phyloP scores from a whole-genome alignment of 1,140 invertebrate genomes.

The Gonioctena quinquepunctata region DNA sequence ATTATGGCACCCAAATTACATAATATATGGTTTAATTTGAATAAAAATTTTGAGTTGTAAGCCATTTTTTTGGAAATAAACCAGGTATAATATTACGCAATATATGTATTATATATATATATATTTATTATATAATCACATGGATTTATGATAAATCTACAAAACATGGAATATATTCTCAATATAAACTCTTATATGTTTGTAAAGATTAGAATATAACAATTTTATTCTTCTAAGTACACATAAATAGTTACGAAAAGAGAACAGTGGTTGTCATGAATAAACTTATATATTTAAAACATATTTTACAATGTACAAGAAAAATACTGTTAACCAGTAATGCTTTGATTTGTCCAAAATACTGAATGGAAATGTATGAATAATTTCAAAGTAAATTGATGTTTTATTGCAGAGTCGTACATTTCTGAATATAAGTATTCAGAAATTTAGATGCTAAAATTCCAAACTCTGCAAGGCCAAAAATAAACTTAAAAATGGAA shows the following conservation, averaged over 20 bases:
- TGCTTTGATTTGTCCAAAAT: constrained; percentile 16
- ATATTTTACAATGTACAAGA: constrained; percentile 13
- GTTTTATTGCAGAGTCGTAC: no score
- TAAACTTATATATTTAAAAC: constrained; percentile 1
- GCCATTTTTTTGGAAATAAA: no score
- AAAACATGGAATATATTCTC: constrained; percentile 54
- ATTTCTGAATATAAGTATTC: no score
- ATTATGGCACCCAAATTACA: no score
- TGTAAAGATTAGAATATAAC: constrained; percentile 54
- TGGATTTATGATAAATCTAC: constrained; percentile 50
- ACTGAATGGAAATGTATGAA: no score
- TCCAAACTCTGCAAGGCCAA: no score
- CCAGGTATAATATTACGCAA: neutral
- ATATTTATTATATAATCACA: constrained; percentile 42
- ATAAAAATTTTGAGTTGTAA: no score
- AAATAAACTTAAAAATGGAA: no score
- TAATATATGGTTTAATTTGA: no score
- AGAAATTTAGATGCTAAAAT: no score
- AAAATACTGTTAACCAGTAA: constrained; percentile 15
- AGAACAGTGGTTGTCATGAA: neutral
- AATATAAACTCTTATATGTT: constrained; percentile 55
- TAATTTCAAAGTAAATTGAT: neutral
- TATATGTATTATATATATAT: constrained; percentile 9
- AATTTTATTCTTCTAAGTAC: constrained; percentile 53
- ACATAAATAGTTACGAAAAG: constrained; percentile 37